These are phyloP conservation scores for Tiaroga cobitis DNA, from an alignment of 2,797 vertebrate species.

Conservation along the genomic window DNA sequence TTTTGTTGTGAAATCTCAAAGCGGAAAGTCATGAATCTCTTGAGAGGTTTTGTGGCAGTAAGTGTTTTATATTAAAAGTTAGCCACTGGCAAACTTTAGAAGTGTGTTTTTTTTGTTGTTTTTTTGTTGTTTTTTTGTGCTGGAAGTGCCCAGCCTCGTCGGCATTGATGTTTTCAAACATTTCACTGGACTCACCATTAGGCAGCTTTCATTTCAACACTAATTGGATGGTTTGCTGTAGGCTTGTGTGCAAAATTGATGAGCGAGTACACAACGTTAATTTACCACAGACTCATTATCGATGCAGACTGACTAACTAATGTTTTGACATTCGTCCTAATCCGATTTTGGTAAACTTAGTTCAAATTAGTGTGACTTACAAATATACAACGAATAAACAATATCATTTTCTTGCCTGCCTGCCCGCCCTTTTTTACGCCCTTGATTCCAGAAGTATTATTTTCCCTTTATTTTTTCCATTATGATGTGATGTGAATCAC, in stretches of 20 bases:
- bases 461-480: too few species aligned
- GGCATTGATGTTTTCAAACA: neutral
- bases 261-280: neutral
- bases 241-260: conserved; percentile 4
- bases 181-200: neutral
- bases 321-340: neutral
- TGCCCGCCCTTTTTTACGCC: too few species aligned
- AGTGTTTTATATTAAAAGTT: neutral
- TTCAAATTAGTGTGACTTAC: neutral
- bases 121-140: neutral
- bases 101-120: neutral
- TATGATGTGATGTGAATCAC: neutral
- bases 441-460: too few species aligned
- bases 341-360: conserved; percentile 5
- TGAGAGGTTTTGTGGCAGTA: neutral
- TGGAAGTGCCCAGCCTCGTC: neutral
- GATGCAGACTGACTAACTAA: conserved; percentile 5
- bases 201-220: conserved; percentile 6
- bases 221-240: conserved; percentile 12
- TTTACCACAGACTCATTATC: neutral
- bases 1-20: conserved; percentile 10
- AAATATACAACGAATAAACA: neutral
- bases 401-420: neutral
- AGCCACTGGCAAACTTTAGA: conserved; percentile 8
- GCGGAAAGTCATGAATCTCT: conserved; percentile 1